Base-by-base conservation (phyloP, 1,140 invertebrate species). In the Metaphire vulgaris region DNA sequence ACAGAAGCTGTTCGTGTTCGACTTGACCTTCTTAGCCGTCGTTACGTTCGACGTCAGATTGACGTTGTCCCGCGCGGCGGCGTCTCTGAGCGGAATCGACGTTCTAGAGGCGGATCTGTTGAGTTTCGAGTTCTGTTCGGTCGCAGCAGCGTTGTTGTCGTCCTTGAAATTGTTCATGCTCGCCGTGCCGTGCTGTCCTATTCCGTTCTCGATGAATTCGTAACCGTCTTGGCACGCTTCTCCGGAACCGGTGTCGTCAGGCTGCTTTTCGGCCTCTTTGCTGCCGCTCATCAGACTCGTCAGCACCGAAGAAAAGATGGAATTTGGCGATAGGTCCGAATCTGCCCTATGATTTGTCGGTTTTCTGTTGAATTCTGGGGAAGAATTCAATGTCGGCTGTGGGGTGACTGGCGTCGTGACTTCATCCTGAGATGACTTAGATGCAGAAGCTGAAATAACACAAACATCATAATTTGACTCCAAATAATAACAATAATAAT, bases 351-450 rank as follows among this genome's bases (percentile, higher is more conserved):
- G 6, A 21, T 56, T 56, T 12, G 41, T 56, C 6, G 41, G 41
- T 28, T 30, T 28, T 56, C 2, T 65, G 30, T n/a, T 41, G 64
- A 65, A 31, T 76, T 83, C 84, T 82, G 83, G 83, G 83, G 32
- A 81, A 82, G 81, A 83, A 83, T 80, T 84, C 83, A 79, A 82
- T 76, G 82, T 84, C 78, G 65, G 80, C 72, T 74, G 72, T 12
- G 41, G 41, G 21, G 41, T 56, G 41, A 21, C 6, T 56, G 41
- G 41, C 41, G n/a, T n/a, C n/a, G 21, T 21, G 41, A 56, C 41
- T 56, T 56, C 41, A 56, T 56, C 41, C 41, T 56, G 41, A 56
- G 41, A 56, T 56, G 41, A 56, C 41, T 56, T 56, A 56, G 41
- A 56, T 56, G 41, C 21, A 56, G 21, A 6, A 12, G 21, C 41